Base-by-base conservation (phyloP, 2,888 invertebrate species). In the Polydesmus complanatus region DNA sequence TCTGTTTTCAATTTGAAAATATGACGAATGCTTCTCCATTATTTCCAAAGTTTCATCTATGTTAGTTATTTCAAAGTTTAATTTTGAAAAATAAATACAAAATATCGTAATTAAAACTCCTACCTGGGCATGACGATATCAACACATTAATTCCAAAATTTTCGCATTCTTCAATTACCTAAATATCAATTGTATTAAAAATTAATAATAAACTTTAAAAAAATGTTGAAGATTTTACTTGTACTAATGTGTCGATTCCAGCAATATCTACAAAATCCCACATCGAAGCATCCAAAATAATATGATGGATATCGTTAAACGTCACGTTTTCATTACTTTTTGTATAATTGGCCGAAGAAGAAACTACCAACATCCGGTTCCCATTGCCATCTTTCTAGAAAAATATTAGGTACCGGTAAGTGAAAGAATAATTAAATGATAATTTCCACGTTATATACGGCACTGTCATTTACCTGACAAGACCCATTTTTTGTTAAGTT, bases 221-320 rank as follows among this genome's bases (percentile, higher is more conserved):
- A 8, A 8, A 8, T 14, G 14, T 37, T 14, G 14, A 5, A 37
- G 8, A 51, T 11, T 3, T 27, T 47, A 58, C 58, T 53, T 58
- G 58, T 2, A 52, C 18, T 19, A 58, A 3, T 19, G 27, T 58
- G 26, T 22, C 53, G 27, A 58, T 58, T 26, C 58, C 58, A 53
- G 58, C 52, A 27, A 22, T 54, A 26, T 58, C 58, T 8, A 58
- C 53, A 26, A 51, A 50, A 8, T 14, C 14, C 58, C 58, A 58
- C 52, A 23, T 58, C n/a, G 58, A 58, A 27, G 52, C 54, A 27
- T 58, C 58, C 5, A 58, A 21, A n/a, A 53, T 21, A 19, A 58
- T 58, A 23, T 23, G 52, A 14, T 52, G 51, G 3, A 51, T 23
- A 5, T 47, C 47, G 11, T 37, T 3, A n/a, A 18, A 11, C 18